Evolutionary conservation across 1,140 invertebrate species (phyloP).

Genomic region (Magallana angulata): DNA sequence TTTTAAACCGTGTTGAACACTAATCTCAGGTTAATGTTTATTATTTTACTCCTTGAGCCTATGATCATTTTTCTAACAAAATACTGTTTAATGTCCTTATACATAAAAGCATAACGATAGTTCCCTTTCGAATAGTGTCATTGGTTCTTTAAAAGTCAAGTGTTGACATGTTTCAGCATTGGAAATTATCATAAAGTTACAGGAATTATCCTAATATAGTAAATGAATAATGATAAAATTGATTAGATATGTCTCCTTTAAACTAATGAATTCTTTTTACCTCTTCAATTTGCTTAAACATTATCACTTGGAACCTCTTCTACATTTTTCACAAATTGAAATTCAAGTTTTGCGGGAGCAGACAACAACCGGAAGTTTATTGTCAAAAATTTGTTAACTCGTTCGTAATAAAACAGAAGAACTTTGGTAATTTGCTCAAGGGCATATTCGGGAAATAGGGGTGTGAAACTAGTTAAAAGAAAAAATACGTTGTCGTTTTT

Average conservation of each 20-base stretch:
- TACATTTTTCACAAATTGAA: background rate
- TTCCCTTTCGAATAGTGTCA: no score
- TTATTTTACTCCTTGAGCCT: no score
- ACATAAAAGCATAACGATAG: no score
- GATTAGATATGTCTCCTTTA: no score
- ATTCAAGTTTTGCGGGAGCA: conserved; percentile 26
- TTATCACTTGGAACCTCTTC: background rate
- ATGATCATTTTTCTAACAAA: no score
- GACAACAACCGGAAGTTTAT: background rate
- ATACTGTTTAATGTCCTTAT: no score
- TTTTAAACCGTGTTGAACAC: no score
- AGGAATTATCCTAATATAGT: no score
- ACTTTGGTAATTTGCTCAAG: background rate
- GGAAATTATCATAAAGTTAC: background rate
- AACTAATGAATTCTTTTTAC: background rate
- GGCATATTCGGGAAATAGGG: background rate
- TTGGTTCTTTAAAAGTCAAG: background rate
- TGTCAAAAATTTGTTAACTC: background rate
- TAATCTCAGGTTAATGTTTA: no score
- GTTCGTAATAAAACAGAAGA: background rate
- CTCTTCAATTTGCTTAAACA: background rate
- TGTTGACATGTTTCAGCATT: conserved; percentile 4
- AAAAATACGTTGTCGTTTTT: no score
- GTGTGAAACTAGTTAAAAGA: background rate
- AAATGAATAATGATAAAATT: no score